Percentiles rank a stretch among this genome's conserved stretches.
Conservation (phyloP, 2,888 invertebrate species). For the Notodonta dromedarius region DNA sequence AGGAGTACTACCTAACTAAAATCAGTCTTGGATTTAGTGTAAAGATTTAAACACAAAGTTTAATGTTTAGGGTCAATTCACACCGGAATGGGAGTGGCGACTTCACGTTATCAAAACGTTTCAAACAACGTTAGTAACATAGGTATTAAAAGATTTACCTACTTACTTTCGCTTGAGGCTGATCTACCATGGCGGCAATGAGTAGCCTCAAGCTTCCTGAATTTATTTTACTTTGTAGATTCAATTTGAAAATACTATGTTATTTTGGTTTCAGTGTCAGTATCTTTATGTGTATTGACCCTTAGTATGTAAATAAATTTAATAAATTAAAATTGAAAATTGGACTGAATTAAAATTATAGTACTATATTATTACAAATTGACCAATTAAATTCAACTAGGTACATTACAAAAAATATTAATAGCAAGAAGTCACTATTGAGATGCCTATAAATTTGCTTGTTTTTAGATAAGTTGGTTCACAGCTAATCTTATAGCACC, state of each 20-base stretch:
- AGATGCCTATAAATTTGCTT: not conserved
- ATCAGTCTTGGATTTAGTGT: conserved; percentile 53
- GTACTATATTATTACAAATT: not conserved
- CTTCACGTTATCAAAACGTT: too few relatives aligned
- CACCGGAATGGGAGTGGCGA: not conserved
- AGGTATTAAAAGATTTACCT: too few relatives aligned
- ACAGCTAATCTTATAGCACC: not conserved
- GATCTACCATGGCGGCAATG: too few relatives aligned
- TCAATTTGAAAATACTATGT: too few relatives aligned
- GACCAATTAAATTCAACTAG: not conserved
- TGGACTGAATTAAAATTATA: not conserved
- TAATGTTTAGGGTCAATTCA: not conserved
- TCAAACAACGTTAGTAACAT: too few relatives aligned
- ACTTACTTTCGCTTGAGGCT: too few relatives aligned
- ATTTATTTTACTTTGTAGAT: too few relatives aligned
- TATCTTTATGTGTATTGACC: too few relatives aligned
- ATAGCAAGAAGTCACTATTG: not conserved
- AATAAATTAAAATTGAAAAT: not conserved
- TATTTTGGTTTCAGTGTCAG: too few relatives aligned
- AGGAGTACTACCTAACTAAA: conserved; percentile 42
- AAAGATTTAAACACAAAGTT: not conserved
- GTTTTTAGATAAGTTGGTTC: not conserved
- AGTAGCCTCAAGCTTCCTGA: too few relatives aligned
- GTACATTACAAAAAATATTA: not conserved
- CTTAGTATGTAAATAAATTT: not conserved